These are phyloP conservation scores for Aurelia aurita DNA, from an alignment of 30 jellyfish, hydroid and myxozoan genomes.

Conservation along the genomic window DNA sequence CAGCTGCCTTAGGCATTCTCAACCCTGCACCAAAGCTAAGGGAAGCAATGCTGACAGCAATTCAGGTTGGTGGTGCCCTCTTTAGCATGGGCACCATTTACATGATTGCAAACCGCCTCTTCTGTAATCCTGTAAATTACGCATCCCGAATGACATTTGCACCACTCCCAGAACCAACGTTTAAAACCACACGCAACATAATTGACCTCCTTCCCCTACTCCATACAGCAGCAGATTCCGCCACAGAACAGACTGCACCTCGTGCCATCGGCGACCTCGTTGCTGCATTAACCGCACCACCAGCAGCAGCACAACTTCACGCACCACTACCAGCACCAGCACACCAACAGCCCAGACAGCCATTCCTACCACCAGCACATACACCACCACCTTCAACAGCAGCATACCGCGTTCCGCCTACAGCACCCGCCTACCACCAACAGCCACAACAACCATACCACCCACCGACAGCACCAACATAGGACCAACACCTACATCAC, in stretches of 20 bases:
- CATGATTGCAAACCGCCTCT: neutral
- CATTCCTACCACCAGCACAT: neutral
- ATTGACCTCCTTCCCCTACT: neutral
- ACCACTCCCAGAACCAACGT: neutral
- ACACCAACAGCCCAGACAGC: neutral
- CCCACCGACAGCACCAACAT: neutral
- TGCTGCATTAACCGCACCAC: no score
- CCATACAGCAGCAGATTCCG: no score
- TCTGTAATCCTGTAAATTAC: neutral
- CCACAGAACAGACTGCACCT: no score
- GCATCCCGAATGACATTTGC: neutral
- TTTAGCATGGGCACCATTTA: neutral
- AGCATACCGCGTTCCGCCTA: neutral
- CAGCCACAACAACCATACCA: neutral
- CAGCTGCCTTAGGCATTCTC: neutral
- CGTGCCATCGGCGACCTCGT: no score
- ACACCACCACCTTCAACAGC: neutral
- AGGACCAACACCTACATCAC: neutral
- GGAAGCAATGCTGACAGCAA: neutral
- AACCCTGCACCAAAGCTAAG: neutral
- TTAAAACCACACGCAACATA: neutral
- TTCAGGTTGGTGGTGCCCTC: neutral
- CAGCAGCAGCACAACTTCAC: neutral
- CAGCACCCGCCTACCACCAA: neutral
- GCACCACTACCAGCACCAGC: constrained; percentile 7